Evolutionary conservation across 2,113 vertebrate genomes (phyloP), one percentile per base, ranked within the genome.

Genomic region (Entelurus aequoreus): DNA sequence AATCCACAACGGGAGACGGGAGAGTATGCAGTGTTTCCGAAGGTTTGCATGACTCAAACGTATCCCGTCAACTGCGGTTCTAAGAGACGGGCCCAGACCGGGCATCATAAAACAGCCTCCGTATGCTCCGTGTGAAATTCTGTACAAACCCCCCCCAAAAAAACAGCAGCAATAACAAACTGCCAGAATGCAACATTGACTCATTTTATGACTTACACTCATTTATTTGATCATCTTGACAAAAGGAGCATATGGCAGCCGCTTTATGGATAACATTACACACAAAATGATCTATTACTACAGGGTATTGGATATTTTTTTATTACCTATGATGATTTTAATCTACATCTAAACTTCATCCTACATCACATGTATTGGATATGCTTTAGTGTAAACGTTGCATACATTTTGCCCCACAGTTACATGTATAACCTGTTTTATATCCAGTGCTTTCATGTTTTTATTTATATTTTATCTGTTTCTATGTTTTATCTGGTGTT

Each of bases 1-100:
- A 82, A 16, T 38, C 15, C 61, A 72, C 69, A 56, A 50, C 54
- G 14, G 47, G 63, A 64, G 48, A 61, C 72, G 48, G 69, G 62
- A 37, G 51, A 56, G 48, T 36, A 60, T 47, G 5, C 59, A 60
- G 8, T 14, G 21, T 49, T 12, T 19, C 15, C 14, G 62, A 47
- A 48, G 57, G 46, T 12, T 51, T 48, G 37, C 51, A 38, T 62
- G 44, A 64, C 5, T 72, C 38, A 44, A 58, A 4, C 52, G 61
- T 40, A 60, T 60, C 44, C 16, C 12, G 5, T 49, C 44, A 57
- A 21, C 8, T 1, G 36, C 8, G 19, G 21, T 60, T 40, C 47
- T 7, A 40, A 53, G 15, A 15, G 19, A 63, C 48, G 1, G 5
- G 37, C 35, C 44, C 14, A 46, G 47, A 50, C 19, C 61, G 37